Evolutionary conservation across 2,113 vertebrate species (phyloP).

Genomic region (Pampusana beccarii): DNA sequence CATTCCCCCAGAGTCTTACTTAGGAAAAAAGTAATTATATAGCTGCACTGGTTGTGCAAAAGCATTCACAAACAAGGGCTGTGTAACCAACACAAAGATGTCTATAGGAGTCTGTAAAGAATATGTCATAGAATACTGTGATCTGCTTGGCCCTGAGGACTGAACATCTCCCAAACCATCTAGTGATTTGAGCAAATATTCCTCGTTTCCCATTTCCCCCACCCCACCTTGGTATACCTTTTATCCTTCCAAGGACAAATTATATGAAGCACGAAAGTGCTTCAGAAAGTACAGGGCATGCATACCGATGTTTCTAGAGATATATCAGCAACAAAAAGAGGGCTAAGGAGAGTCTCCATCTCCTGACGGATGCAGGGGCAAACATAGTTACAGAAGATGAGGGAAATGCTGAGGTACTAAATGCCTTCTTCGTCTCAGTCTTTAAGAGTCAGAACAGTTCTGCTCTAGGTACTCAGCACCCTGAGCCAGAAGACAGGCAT

Average conservation of each 20-base stretch:
- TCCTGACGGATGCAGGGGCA: no score
- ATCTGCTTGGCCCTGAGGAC: background rate
- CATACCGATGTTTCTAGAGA: background rate
- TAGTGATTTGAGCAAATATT: background rate
- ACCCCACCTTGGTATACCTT: background rate
- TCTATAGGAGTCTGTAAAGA: background rate
- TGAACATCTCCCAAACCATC: background rate
- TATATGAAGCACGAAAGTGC: background rate
- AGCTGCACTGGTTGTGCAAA: background rate
- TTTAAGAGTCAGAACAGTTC: no score
- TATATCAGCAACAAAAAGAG: no score
- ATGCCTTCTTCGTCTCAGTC: no score
- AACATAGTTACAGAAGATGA: no score
- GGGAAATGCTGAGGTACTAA: no score
- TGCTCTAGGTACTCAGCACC: no score
- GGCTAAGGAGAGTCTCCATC: no score
- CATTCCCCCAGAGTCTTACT: background rate
- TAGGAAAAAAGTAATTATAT: background rate
- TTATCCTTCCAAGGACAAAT: background rate
- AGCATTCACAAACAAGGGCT: background rate
- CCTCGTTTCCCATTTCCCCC: accelerated
- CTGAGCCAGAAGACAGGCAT: no score
- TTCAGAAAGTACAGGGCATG: background rate
- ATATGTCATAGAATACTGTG: background rate
- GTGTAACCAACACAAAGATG: background rate